Conservation (phyloP, 2,113 vertebrate species). For the Microtus oregoni region DNA sequence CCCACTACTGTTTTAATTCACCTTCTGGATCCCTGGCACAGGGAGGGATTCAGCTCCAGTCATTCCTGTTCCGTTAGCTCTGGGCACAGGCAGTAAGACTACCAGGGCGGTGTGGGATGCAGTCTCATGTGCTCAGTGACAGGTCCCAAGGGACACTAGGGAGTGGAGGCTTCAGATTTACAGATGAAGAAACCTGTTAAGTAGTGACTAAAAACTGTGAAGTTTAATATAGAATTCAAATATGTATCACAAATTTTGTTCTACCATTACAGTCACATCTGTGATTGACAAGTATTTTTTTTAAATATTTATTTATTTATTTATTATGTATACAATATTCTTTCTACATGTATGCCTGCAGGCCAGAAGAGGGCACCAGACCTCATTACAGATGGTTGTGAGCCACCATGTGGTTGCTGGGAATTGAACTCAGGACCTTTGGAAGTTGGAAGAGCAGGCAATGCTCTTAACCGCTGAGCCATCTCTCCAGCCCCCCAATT, state of each 20-base stretch:
- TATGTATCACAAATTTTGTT: background rate
- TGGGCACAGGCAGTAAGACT: constrained; percentile 25
- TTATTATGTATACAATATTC: too few relatives aligned
- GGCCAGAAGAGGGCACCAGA: too few relatives aligned
- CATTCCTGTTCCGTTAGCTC: background rate
- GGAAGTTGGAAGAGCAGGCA: too few relatives aligned
- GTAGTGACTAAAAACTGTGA: constrained; percentile 30
- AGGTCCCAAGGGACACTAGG: constrained; percentile 45
- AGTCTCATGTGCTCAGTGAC: background rate
- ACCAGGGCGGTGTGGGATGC: background rate
- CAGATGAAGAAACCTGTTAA: background rate
- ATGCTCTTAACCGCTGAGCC: too few relatives aligned
- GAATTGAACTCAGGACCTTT: too few relatives aligned
- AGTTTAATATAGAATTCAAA: constrained; percentile 2
- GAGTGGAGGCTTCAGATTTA: constrained; percentile 30
- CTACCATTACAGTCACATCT: background rate
- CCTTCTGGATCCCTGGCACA: background rate
- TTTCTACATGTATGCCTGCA: too few relatives aligned
- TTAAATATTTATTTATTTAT: too few relatives aligned
- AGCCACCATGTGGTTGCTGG: too few relatives aligned
- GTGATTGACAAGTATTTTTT: background rate
- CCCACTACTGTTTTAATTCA: background rate
- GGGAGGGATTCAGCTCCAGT: background rate
- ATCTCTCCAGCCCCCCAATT: too few relatives aligned
- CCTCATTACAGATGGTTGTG: too few relatives aligned